Conservation (phyloP, 2,113 vertebrate genomes). For the Anser cygnoides region DNA sequence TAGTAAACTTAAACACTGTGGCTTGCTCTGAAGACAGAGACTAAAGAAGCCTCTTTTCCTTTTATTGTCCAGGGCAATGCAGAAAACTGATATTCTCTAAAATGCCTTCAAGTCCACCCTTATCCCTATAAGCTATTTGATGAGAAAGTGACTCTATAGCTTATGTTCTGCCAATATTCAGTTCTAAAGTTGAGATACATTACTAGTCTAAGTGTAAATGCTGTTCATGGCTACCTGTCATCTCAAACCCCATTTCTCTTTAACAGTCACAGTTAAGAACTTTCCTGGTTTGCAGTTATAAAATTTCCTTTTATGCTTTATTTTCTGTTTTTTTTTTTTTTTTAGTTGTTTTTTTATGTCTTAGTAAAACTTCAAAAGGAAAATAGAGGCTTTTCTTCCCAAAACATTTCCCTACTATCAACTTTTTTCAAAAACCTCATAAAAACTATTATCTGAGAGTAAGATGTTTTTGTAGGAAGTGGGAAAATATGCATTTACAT, state of each 20-base stretch:
- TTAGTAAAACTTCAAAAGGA: not conserved
- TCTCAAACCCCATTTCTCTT: not conserved
- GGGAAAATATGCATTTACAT: not conserved
- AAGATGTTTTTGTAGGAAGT: not conserved
- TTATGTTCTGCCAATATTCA: not conserved
- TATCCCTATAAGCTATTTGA: not conserved
- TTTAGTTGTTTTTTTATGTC: not conserved
- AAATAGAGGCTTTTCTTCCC: not conserved
- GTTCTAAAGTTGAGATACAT: not conserved
- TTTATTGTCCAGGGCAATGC: not conserved
- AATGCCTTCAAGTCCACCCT: not conserved
- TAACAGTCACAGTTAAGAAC: not conserved
- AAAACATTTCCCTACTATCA: too few relatives aligned
- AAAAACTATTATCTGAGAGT: too few relatives aligned
- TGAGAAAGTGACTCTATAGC: not conserved
- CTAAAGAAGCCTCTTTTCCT: not conserved
- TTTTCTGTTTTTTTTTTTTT: not conserved
- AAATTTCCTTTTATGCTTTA: not conserved
- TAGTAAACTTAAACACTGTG: not conserved
- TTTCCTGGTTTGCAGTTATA: not conserved
- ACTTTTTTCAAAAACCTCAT: too few relatives aligned
- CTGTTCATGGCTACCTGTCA: not conserved
- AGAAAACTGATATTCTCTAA: not conserved
- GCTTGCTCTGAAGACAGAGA: not conserved
- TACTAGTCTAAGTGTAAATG: not conserved